Conservation (phyloP, 2,797 vertebrate species). For the Gastrophryne carolinensis region DNA sequence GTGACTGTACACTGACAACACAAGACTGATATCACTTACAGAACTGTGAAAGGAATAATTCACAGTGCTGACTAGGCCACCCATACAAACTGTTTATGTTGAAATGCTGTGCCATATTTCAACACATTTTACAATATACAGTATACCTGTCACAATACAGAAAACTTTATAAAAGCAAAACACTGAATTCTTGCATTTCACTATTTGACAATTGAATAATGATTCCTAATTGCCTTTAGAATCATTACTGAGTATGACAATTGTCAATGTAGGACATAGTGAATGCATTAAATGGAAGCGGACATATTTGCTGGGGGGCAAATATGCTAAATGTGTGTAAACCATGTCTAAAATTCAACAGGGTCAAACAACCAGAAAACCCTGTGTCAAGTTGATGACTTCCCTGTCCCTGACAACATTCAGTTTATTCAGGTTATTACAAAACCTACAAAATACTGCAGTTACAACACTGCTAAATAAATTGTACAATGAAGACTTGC, state of each 20-base stretch:
- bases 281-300: background rate
- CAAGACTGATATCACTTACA: constrained; percentile 13
- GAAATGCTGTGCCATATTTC: constrained; percentile 1
- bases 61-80: background rate
- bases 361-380: no score
- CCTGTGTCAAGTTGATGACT: no score
- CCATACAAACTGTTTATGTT: constrained; percentile 32
- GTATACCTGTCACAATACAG: background rate
- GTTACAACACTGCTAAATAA: no score
- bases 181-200: background rate
- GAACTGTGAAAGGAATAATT: background rate
- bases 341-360: no score
- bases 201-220: background rate
- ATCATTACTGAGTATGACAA: background rate
- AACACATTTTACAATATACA: constrained; percentile 1
- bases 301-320: background rate
- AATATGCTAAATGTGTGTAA: background rate
- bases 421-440: no score
- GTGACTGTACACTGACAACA: background rate
- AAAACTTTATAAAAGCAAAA: no score
- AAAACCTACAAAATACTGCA: no score
- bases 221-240: background rate
- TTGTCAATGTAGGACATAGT: no score
- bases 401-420: no score
- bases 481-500: no score